Conservation (phyloP, 1,140 invertebrate genomes). For the Pseudomyrmex sp. region DNA sequence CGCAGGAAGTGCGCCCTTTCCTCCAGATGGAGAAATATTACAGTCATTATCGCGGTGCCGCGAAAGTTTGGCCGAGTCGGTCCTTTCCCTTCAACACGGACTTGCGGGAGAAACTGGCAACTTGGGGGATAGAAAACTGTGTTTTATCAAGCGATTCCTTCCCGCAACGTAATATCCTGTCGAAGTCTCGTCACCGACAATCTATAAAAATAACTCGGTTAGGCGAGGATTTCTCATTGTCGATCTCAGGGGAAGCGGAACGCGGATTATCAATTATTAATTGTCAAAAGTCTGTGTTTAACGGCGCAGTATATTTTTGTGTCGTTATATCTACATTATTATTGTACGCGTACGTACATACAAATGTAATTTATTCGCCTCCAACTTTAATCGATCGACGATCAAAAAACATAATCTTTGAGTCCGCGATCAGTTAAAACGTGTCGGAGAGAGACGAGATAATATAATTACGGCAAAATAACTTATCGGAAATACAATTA, state of each 20-base stretch:
- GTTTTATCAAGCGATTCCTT: conserved; percentile 52
- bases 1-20: conserved; percentile 55
- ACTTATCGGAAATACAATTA: background rate
- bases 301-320: background rate
- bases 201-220: conserved; percentile 50
- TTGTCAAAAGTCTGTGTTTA: background rate
- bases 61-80: conserved; percentile 64
- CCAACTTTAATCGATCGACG: background rate
- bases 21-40: conserved; percentile 63
- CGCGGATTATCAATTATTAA: conserved; percentile 33
- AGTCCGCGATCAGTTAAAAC: background rate
- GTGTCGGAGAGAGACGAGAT: too few relatives aligned
- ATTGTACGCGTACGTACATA: too few relatives aligned
- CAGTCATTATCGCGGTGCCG: conserved; percentile 69
- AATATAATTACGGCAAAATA: background rate
- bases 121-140: background rate
- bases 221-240: conserved; percentile 2
- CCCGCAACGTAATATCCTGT: conserved; percentile 43
- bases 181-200: conserved; percentile 49
- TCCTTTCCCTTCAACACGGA: conserved; percentile 29
- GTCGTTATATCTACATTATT: background rate
- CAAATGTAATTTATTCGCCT: background rate
- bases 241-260: conserved; percentile 6
- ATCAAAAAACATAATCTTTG: background rate
- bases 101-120: conserved; percentile 25